Evolutionary conservation across 2,113 vertebrate genomes (phyloP), one percentile per base, ranked within the genome.

Genomic region (Esox niger): DNA sequence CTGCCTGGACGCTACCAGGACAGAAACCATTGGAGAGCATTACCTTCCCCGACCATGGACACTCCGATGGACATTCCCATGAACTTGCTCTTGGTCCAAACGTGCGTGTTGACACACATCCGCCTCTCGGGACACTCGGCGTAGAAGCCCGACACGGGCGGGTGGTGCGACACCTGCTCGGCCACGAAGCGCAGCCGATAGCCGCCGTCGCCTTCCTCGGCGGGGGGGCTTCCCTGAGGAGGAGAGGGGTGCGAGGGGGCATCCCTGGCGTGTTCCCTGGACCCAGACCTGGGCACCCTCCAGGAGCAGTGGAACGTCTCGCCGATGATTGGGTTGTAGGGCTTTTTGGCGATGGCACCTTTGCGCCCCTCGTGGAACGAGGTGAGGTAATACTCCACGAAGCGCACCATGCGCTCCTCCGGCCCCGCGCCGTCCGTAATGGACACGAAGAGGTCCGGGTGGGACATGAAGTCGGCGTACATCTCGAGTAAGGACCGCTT

Each of bases 21-120:
- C n/a, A n/a, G n/a, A n/a, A n/a, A n/a, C n/a, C n/a, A n/a, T 13
- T n/a, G n/a, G 47, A 10, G 4, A 6, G 35, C 35, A 83, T 91
- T 73, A 99, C 97, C 97, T 88, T 99, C 97, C 9, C 97, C 97
- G 29, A 96, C 87, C 97, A 98, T 99, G 0, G 96, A 96, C 31
- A 99, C 97, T 0, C 97, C 97, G 69, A 99, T 98, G 0, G 97
- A 99, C 97, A 99, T 99, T 49, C 97, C 97, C 90, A 99, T 94
- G 88, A 99, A 99, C 90, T 99, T 99, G 91, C 97, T 99, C 87
- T 96, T 98, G 83, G 97, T 99, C 97, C 97, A 99, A 73, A 99
- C 92, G 0, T 98, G 96, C 0, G 95, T 95, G 71, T 97, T 98
- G 65, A 98, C 95, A 49, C 96, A 98, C 90, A 99, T 96, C 75